Evolutionary conservation across 1,140 invertebrate genomes (phyloP), one percentile per base, ranked within the genome.

Genomic region (Drosophila pallidifrons): DNA sequence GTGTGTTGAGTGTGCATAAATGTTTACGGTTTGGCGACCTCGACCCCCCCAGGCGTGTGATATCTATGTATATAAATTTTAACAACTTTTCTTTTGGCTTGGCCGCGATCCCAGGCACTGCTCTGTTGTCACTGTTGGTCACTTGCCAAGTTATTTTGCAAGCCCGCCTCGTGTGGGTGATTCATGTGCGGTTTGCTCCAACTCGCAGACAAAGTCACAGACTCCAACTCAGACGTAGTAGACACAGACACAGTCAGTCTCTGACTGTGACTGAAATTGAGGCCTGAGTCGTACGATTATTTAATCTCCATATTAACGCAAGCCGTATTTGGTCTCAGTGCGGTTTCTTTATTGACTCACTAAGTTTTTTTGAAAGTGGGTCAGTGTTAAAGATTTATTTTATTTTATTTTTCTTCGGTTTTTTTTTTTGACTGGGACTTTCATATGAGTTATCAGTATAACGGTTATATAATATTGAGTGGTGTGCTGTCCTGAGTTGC

Each of bases 301-400:
- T 87, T 87, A 87, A 87, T 87, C 82, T 88, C 66, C 80, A 81
- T 88, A 87, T 87, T 87, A 87, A 76, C 82, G 82, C 77, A 69
- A 86, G 65, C 65, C 78, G 52, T 72, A 65, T 75, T 75, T 70
- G 71, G 71, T 46, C 49, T 71, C 69, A 81, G 58, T 79, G 82
- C 79, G 83, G 82, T 87, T 87, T 88, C 72, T 87, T 82, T 87
- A 87, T 87, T 87, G 82, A 87, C 82, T 87, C 82, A 87, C 82
- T 76, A 64, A 64, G 43, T 49, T 61, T 69, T 74, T 61, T 69
- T 74, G 83, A 82, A 87, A 83, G 82, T 87, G 77, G 82, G 82
- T 87, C 82, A 87, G 82, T 87, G 82, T 83, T 87, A 87, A 87
- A 88, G 85, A 87, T 87, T 80, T 88, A 75, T 72, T 59, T 75